phyloP scores from a whole-genome alignment of 2,888 invertebrate species.

The Matsumyia berberina region DNA sequence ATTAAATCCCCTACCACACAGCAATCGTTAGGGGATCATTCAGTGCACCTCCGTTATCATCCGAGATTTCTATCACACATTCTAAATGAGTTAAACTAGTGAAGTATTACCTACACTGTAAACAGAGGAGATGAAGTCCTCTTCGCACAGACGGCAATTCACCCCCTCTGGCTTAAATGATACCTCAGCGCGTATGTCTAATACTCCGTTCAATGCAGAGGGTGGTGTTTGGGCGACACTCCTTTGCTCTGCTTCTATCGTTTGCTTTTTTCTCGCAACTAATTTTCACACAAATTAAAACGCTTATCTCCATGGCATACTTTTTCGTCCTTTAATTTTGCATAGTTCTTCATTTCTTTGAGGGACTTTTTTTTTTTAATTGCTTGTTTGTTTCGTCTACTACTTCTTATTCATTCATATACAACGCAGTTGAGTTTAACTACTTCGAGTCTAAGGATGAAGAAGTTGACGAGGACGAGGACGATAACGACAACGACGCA shows the following conservation, averaged over 20 bases:
- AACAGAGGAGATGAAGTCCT: slow-evolving; percentile 57
- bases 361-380: slow-evolving; percentile 30
- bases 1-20: slow-evolving; percentile 55
- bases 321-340: slow-evolving; percentile 53
- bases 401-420: slow-evolving; percentile 37
- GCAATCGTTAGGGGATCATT: slow-evolving; percentile 65
- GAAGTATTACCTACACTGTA: slow-evolving; percentile 41
- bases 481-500: slow-evolving; percentile 17
- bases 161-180: slow-evolving; percentile 11
- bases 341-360: slow-evolving; percentile 58
- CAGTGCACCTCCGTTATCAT: slow-evolving; percentile 31
- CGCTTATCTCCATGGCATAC: slow-evolving; percentile 70
- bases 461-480: not conserved
- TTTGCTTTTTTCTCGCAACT: slow-evolving; percentile 45
- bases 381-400: slow-evolving; percentile 60
- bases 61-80: slow-evolving; percentile 64
- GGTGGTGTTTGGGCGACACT: slow-evolving; percentile 17
- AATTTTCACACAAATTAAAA: slow-evolving; percentile 75
- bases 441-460: slow-evolving; percentile 10
- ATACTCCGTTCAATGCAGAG: not conserved
- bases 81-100: slow-evolving; percentile 65
- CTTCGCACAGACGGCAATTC: slow-evolving; percentile 61
- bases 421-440: slow-evolving; percentile 17
- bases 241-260: slow-evolving; percentile 35
- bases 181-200: not conserved